These are phyloP conservation scores for Trisateles emortualis DNA, from an alignment of 2,888 invertebrate species.

Conservation along the genomic window DNA sequence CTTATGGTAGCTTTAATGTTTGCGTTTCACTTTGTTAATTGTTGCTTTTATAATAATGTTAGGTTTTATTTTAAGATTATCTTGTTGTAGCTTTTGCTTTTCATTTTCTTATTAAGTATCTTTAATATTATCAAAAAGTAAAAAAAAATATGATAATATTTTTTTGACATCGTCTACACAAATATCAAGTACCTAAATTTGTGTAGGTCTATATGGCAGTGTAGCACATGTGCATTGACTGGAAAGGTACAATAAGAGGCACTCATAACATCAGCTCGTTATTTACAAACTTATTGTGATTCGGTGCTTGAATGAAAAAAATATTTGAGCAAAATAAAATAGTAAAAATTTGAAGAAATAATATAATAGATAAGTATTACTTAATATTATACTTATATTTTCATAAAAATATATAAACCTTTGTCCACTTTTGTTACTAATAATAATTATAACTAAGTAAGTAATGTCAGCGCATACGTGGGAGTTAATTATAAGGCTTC, in stretches of 20 bases:
- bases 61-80: background rate
- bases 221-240: no score
- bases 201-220: no score
- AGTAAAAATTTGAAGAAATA: background rate
- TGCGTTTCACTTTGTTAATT: slow-evolving; percentile 22
- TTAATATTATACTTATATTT: slow-evolving; percentile 4
- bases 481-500: slow-evolving; percentile 17
- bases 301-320: background rate
- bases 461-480: slow-evolving; percentile 30
- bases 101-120: no score
- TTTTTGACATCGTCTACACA: no score
- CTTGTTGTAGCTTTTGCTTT: no score
- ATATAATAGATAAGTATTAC: background rate
- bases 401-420: slow-evolving; percentile 38
- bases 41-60: background rate
- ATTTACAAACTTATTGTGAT: background rate
- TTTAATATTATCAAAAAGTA: no score
- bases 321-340: background rate
- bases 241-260: no score
- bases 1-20: slow-evolving; percentile 54
- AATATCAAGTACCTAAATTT: no score
- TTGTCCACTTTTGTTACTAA: slow-evolving; percentile 40
- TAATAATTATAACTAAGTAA: slow-evolving; percentile 28
- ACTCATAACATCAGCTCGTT: background rate
- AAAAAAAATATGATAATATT: no score